phyloP scores from a whole-genome alignment of 2,113 vertebrate genomes.

The Orientallactaga bullata region DNA sequence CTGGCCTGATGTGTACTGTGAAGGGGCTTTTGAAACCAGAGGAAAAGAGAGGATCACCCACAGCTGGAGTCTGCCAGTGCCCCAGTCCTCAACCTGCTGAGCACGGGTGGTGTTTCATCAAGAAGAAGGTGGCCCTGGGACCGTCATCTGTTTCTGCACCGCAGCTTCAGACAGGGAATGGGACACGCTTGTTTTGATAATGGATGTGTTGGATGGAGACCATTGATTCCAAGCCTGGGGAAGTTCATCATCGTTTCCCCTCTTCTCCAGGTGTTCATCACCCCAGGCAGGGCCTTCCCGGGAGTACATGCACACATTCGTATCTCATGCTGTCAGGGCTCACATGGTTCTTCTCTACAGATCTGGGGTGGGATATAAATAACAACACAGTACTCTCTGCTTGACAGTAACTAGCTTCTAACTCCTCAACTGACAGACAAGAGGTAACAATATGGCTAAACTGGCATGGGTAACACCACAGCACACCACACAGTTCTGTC shows the following conservation, averaged over 20 bases:
- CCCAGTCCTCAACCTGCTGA: not conserved
- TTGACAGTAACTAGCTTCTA: conserved; percentile 81
- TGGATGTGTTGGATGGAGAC: conserved; percentile 70
- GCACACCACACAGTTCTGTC: conserved; percentile 38
- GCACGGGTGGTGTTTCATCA: not conserved
- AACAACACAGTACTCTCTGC: conserved; percentile 27
- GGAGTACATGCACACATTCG: not conserved
- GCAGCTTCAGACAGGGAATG: conserved; percentile 55
- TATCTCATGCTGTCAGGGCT: conserved; percentile 54
- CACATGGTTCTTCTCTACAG: conserved; percentile 52
- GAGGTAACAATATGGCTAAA: conserved; percentile 81
- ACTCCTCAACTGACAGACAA: conserved; percentile 77
- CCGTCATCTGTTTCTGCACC: conserved; percentile 33
- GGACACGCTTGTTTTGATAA: conserved; percentile 32
- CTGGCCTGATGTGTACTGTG: conserved; percentile 1
- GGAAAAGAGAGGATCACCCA: not conserved
- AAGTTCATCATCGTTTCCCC: conserved; percentile 65
- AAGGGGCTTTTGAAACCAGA: conserved; percentile 19
- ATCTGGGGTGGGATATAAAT: conserved; percentile 75
- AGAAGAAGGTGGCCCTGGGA: conserved; percentile 39
- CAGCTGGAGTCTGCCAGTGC: conserved; percentile 33
- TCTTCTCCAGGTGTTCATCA: conserved; percentile 11
- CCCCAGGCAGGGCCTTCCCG: not conserved
- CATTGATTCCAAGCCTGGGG: conserved; percentile 67
- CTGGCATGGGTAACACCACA: conserved; percentile 74